phyloP scores from a whole-genome alignment of 2,797 vertebrate species.

The Acestrorhynchus altus region DNA sequence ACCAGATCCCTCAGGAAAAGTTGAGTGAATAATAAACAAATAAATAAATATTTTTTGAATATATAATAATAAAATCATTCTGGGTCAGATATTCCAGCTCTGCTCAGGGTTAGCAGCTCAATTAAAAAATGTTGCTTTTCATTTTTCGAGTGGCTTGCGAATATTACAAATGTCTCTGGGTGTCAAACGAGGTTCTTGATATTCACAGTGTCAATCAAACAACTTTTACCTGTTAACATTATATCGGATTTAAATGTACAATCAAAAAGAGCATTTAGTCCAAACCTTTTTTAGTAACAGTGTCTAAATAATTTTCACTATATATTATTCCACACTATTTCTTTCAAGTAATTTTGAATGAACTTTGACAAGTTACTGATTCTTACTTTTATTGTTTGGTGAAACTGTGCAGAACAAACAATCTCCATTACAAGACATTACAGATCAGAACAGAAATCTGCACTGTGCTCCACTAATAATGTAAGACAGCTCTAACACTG shows the following conservation, averaged over 20 bases:
- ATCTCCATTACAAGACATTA: neutral
- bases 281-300: neutral
- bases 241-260: neutral
- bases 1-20: neutral
- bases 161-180: neutral
- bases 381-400: neutral
- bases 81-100: neutral
- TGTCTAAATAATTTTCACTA: neutral
- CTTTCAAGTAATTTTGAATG: neutral
- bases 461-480: neutral
- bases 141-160: neutral
- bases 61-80: neutral
- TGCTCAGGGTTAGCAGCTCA: neutral
- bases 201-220: too few species aligned
- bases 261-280: neutral
- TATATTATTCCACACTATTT: neutral
- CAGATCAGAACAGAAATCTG: neutral
- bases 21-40: too few species aligned
- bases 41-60: too few species aligned
- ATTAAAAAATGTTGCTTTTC: neutral
- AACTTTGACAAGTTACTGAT: neutral
- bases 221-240: neutral
- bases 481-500: conserved; percentile 6
- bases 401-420: neutral
- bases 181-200: neutral